Percentiles rank a stretch among this genome's conserved stretches.
Evolutionary conservation across 2,113 vertebrate genomes (phyloP).

Genomic region (Cichladusa arquata): DNA sequence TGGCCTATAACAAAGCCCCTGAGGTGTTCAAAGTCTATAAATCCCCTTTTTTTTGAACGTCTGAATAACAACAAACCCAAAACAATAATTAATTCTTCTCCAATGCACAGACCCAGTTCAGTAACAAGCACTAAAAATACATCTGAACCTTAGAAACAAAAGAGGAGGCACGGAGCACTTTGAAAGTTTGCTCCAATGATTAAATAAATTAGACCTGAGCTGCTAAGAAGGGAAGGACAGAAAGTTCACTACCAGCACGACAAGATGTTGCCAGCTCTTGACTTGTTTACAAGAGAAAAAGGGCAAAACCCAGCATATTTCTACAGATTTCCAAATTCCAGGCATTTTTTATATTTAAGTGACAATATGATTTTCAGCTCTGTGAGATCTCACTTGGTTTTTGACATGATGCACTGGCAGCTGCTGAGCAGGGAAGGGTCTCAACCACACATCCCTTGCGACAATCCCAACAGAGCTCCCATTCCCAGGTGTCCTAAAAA

Average conservation of each 20-base stretch:
- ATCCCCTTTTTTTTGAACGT: background rate
- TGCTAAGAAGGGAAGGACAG: conserved; percentile 56
- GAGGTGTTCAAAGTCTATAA: conserved; percentile 51
- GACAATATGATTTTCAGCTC: background rate
- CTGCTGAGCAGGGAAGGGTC: background rate
- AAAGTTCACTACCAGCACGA: conserved; percentile 44
- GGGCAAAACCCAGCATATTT: background rate
- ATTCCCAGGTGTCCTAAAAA: fast-evolving
- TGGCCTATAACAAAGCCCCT: conserved; percentile 10
- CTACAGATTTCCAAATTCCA: background rate
- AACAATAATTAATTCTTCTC: conserved; percentile 67
- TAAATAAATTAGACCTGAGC: conserved; percentile 69
- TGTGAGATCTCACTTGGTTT: background rate
- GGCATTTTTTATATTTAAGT: background rate
- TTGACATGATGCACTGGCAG: background rate
- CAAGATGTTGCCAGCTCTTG: background rate
- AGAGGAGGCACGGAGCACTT: conserved; percentile 21
- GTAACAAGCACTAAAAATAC: conserved; percentile 60
- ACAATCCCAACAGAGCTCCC: background rate
- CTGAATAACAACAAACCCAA: conserved; percentile 62
- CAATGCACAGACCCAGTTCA: conserved; percentile 50
- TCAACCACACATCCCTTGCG: background rate
- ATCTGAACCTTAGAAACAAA: conserved; percentile 54
- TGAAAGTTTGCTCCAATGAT: conserved; percentile 51
- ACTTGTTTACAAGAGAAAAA: background rate